Base-by-base conservation (phyloP, 1,140 invertebrate genomes). In the Meloidogyne chitwoodi region DNA sequence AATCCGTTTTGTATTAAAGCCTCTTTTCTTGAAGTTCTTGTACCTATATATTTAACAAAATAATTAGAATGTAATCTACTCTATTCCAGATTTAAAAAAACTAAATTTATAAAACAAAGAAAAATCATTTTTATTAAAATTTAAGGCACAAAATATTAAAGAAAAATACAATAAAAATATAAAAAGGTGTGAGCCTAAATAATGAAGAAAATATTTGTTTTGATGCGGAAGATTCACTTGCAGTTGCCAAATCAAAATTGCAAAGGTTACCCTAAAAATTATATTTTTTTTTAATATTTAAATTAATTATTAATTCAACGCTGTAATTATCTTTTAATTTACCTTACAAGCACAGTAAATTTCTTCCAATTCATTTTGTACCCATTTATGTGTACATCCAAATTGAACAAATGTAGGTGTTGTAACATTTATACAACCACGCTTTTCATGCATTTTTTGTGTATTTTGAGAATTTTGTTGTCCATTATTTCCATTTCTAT, bases 301-400 rank as follows among this genome's bases (percentile, higher is more conserved):
- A n/a, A n/a, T n/a, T n/a, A n/a, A n/a, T n/a, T n/a, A n/a, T n/a
- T n/a, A n/a, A n/a, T n/a, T n/a, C n/a, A n/a, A n/a, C n/a, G n/a
- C n/a, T n/a, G n/a, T n/a, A n/a, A n/a, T n/a, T n/a, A n/a, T n/a
- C n/a, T n/a, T n/a, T 38, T 31, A 19, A 6, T 19, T n/a, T 14
- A 70, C 79, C 24, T 10, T 41, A 56, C 81, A 82, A 16, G 79
- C 70, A 69, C 81, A 82, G 27, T 41, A 73, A 16, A 82, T 66
- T 44, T 83, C 81, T 70, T 82, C 81, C 41, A 63, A 63, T 61
- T 84, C 80, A 31, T 84, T 81, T 67, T 82, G 71, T 61, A 83
- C 85, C 84, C 84, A 86, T 74, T 85, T 85, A n/a, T 84, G 82
- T 6, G 79, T 70, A 67, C 84, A 86, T 16, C 84, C 84, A n/a